Conservation (phyloP, 2,797 vertebrate species). For the Nasua narica region DNA sequence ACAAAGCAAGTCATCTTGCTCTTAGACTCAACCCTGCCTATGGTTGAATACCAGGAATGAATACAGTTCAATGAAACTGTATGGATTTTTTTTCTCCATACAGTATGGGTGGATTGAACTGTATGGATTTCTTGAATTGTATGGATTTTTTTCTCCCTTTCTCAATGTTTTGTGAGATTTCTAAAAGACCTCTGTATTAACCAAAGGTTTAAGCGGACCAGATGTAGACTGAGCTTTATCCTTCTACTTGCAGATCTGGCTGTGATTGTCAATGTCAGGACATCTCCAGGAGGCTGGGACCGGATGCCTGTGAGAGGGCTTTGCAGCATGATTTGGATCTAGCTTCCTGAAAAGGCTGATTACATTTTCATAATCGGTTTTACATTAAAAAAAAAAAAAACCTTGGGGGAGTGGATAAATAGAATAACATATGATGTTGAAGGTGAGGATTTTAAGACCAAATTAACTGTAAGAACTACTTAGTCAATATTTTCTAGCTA, state of each 20-base stretch:
- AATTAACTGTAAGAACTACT: not conserved
- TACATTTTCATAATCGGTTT: not conserved
- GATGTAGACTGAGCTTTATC: not conserved
- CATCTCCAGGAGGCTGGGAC: not conserved
- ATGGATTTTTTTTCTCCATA: too few species aligned
- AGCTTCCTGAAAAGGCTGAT: not conserved
- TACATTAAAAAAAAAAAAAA: not conserved
- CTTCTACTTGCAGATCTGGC: not conserved
- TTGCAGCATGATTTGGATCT: not conserved
- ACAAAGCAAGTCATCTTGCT: not conserved
- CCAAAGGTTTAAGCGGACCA: not conserved
- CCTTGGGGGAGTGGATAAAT: not conserved
- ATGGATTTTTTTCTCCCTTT: not conserved
- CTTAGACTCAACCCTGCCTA: not conserved
- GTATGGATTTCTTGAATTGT: too few species aligned
- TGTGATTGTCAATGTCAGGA: not conserved
- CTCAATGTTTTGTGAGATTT: not conserved
- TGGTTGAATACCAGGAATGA: too few species aligned
- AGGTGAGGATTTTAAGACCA: constrained; percentile 12
- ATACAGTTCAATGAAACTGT: too few species aligned
- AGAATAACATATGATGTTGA: not conserved
- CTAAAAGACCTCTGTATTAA: not conserved
- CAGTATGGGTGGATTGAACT: too few species aligned
- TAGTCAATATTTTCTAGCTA: not conserved
- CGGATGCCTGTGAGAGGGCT: not conserved